These are phyloP conservation scores for Crocuta crocuta DNA, from an alignment of 2,113 vertebrate species.

Conservation along the genomic window DNA sequence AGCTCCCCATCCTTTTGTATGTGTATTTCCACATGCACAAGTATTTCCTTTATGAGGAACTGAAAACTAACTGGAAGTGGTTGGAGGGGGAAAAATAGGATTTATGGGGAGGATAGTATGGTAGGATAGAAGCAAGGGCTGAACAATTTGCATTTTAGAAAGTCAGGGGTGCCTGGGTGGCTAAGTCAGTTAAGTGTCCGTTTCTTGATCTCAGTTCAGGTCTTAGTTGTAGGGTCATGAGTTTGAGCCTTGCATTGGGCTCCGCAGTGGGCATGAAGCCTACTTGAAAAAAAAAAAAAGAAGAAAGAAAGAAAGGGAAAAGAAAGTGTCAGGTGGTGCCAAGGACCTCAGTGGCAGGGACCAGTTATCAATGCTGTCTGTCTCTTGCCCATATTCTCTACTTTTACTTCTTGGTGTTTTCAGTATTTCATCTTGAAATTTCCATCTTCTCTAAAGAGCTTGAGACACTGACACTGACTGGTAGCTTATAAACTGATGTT, in stretches of 20 bases:
- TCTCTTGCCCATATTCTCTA: neutral
- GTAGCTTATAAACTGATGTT: neutral
- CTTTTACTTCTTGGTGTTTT: neutral
- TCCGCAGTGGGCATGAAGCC: no score
- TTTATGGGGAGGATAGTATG: neutral
- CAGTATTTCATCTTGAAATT: neutral
- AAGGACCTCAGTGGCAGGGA: neutral
- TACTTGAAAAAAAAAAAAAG: neutral
- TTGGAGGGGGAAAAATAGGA: neutral
- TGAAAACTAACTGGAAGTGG: neutral
- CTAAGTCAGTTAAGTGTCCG: neutral
- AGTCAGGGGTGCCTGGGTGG: neutral
- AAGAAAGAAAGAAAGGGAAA: neutral
- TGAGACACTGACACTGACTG: neutral
- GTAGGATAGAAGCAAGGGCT: neutral
- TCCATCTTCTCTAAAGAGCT: neutral
- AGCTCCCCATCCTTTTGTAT: neutral
- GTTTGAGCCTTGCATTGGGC: no score
- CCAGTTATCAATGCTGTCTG: neutral
- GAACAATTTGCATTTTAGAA: neutral
- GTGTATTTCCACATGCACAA: neutral
- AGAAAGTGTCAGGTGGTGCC: neutral
- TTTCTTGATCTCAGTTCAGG: neutral
- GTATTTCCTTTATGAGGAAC: neutral
- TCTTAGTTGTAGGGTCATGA: neutral